These are phyloP conservation scores for Danio tinwini DNA, from an alignment of 2,797 vertebrate species.

Conservation along the genomic window DNA sequence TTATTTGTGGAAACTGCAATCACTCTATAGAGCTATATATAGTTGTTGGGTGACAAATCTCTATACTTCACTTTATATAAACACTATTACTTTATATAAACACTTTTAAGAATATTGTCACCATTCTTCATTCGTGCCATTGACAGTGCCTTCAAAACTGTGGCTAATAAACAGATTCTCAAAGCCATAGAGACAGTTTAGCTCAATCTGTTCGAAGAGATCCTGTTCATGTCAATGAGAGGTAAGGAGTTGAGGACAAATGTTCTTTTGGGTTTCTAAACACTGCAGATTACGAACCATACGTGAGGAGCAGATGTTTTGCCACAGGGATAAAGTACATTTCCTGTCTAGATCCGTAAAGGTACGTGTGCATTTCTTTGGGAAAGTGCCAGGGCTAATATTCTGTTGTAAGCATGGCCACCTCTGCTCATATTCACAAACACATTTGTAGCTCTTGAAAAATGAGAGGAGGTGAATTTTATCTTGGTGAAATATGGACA, in stretches of 20 bases:
- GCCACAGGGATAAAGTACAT: slow-evolving; percentile 40
- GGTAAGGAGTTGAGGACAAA: slow-evolving; percentile 42
- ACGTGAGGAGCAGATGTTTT: slow-evolving; percentile 48
- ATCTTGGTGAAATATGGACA: slow-evolving; percentile 47
- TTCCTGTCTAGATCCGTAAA: slow-evolving; percentile 19
- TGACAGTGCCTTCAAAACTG: slow-evolving; percentile 21
- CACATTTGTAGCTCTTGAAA: slow-evolving; percentile 14
- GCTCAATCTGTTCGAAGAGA: slow-evolving; percentile 36
- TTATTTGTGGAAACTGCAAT: no score
- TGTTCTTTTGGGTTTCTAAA: slow-evolving; percentile 50
- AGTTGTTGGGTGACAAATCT: slow-evolving; percentile 1
- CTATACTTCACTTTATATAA: slow-evolving; percentile 18
- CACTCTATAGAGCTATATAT: neutral
- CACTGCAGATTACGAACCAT: slow-evolving; percentile 38
- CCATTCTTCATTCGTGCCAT: slow-evolving; percentile 12
- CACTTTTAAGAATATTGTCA: slow-evolving; percentile 1
- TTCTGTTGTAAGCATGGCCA: slow-evolving; percentile 24
- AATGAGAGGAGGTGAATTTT: slow-evolving; percentile 6
- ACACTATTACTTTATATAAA: slow-evolving; percentile 25
- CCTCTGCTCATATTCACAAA: slow-evolving; percentile 38
- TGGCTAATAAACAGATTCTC: slow-evolving; percentile 15
- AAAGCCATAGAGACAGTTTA: slow-evolving; percentile 21
- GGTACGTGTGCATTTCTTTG: neutral
- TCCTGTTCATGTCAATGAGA: slow-evolving; percentile 42
- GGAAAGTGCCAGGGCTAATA: slow-evolving; percentile 32